Percentiles rank a stretch among this genome's conserved stretches.
These are phyloP conservation scores for Sinotaia quadrata DNA, from an alignment of 2,888 invertebrate genomes.

Conservation along the genomic window DNA sequence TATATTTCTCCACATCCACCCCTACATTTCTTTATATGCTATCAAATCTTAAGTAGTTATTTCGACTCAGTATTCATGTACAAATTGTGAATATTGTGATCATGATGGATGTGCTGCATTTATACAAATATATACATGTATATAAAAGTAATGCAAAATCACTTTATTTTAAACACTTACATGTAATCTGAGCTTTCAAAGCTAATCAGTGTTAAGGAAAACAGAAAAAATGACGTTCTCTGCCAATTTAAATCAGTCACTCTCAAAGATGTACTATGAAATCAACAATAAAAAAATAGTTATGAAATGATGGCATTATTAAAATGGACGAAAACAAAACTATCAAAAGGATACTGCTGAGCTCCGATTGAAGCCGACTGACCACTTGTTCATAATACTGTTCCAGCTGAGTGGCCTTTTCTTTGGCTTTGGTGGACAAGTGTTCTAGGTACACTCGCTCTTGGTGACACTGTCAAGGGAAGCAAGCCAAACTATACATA, in stretches of 20 bases:
- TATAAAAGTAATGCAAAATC: too few species aligned
- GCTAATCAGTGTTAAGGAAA: conserved; percentile 1
- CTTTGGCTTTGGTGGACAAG: conserved; percentile 56
- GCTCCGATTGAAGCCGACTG: conserved; percentile 55
- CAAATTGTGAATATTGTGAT: too few species aligned
- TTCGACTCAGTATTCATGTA: too few species aligned
- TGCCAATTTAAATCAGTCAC: neutral
- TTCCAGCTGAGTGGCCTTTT: conserved; percentile 56
- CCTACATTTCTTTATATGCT: too few species aligned
- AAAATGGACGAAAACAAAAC: neutral
- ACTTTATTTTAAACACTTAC: conserved; percentile 17
- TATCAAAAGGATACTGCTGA: conserved; percentile 56
- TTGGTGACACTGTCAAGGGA: conserved; percentile 63
- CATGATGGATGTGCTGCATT: too few species aligned
- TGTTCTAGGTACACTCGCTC: conserved; percentile 63
- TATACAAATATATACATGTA: too few species aligned
- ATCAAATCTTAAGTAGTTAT: too few species aligned
- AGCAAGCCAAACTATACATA: too few species aligned
- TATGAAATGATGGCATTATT: neutral
- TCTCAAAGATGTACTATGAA: neutral
- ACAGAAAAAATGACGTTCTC: neutral
- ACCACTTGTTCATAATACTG: conserved; percentile 64
- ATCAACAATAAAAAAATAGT: neutral
- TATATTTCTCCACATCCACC: too few species aligned
- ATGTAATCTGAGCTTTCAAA: conserved; percentile 20